A percentile compares a stretch with the other conserved stretches of the same genome.
phyloP scores from a whole-genome alignment of 2,888 invertebrate species.

The Dioctria rufipes region DNA sequence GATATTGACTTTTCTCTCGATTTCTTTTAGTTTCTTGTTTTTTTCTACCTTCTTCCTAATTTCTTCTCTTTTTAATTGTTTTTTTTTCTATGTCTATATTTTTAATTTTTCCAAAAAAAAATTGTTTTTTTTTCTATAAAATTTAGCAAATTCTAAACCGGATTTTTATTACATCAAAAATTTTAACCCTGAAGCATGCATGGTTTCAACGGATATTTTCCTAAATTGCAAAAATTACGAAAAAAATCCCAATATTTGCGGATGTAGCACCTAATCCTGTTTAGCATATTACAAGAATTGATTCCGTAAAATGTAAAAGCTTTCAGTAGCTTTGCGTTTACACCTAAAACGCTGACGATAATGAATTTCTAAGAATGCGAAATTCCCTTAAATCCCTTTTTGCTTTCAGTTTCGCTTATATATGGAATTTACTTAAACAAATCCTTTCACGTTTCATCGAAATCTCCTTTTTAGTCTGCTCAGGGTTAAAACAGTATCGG shows the following conservation, averaged over 20 bases:
- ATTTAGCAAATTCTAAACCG: too few relatives aligned
- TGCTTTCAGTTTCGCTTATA: conserved; percentile 9
- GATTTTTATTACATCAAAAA: not conserved
- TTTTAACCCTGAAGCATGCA: not conserved
- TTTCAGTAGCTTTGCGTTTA: not conserved
- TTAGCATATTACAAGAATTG: not conserved
- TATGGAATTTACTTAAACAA: conserved; percentile 24
- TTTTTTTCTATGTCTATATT: too few relatives aligned
- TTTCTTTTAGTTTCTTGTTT: too few relatives aligned
- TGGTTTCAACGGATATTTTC: not conserved
- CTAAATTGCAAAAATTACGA: not conserved
- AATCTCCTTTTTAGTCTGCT: not conserved
- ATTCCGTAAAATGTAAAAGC: conserved; percentile 4
- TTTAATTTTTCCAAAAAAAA: too few relatives aligned
- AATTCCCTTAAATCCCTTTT: conserved; percentile 40
- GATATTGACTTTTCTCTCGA: too few relatives aligned
- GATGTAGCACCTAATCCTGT: not conserved
- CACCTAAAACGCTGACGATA: conserved; percentile 45
- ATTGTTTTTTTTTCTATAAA: too few relatives aligned
- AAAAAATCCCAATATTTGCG: not conserved
- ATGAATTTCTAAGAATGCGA: conserved; percentile 49
- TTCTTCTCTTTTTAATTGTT: too few relatives aligned
- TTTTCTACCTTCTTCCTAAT: too few relatives aligned
- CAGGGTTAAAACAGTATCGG: not conserved
- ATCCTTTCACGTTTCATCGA: not conserved